Evolutionary conservation across 2,888 invertebrate species (phyloP), one percentile per base, ranked within the genome.

Genomic region (Mongoloraphidia duomilia): DNA sequence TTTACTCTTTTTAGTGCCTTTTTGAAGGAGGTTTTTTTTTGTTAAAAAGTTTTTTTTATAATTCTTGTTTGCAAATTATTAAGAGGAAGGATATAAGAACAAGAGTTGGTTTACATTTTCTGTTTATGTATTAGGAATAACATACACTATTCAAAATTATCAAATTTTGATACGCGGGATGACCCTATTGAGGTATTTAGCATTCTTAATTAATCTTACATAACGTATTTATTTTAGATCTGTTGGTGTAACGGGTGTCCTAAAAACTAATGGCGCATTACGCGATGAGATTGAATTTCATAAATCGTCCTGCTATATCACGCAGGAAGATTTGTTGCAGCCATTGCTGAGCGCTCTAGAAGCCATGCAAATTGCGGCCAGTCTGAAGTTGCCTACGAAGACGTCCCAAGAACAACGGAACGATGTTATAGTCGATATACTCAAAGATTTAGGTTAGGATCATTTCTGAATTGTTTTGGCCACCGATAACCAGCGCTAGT

Each of bases 271-370:
- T 58, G 79, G 79, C 4, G 69, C 74, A 54, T 66, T 67, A 1
- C 71, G 84, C 34, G 77, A 84, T 59, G 73, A 81, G 61, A 70
- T 76, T 5, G 65, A 67, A 51, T 83, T 83, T 66, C 75, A 82
- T 54, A 79, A 78, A 59, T 74, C 77, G 56, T 85, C 86, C 9
- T 87, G 86, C 61, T 89, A 88, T 68, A 87, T 89, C 58, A 86
- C 85, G 55, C 89, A 89, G 63, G 82, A 84, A 54, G 82, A 84
- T 60, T 69, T 80, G 17, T 74, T 84, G 33, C 80, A 87, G 59
- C 82, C 83, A 0, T 70, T 86, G 54, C 72, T 89, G 6, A 80
- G 82, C 2, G 82, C 86, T 0, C 67, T 73, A 45, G 89, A 89
- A 63, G 74, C 84, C 10, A 84, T 90, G 82, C 77, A 79, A 66